A percentile compares a stretch with the other conserved stretches of the same genome.
phyloP scores from a whole-genome alignment of 2,113 vertebrate species.

The Eulemur rufifrons region DNA sequence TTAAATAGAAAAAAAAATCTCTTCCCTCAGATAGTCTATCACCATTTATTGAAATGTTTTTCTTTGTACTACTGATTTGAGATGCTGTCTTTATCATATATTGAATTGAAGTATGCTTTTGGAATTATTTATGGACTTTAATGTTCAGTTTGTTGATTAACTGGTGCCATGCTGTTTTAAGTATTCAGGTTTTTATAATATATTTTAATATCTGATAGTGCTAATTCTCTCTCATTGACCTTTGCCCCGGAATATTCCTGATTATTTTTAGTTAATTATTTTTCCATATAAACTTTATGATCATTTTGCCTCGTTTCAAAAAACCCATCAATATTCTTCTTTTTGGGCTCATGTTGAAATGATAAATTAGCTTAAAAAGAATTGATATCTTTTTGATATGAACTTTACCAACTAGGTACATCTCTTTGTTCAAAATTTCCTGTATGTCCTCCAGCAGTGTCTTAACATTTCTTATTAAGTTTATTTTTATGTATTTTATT shows the following conservation, averaged over 20 bases:
- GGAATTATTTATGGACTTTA: slow-evolving; percentile 13
- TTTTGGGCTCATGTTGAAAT: not conserved
- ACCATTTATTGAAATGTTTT: slow-evolving; percentile 3
- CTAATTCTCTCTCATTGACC: not conserved
- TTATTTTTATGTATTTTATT: not conserved
- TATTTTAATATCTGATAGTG: not conserved
- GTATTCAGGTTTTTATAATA: not conserved
- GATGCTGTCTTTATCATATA: not conserved
- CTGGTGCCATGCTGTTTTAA: not conserved
- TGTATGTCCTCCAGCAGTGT: not conserved
- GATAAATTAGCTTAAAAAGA: slow-evolving; percentile 26
- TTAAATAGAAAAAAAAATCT: not conserved
- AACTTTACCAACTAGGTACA: not conserved
- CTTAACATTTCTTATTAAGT: slow-evolving; percentile 19
- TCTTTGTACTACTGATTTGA: not conserved
- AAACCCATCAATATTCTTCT: slow-evolving; percentile 9
- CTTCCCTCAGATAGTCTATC: not conserved
- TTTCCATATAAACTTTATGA: not conserved
- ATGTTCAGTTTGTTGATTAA: not conserved
- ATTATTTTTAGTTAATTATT: slow-evolving; percentile 19
- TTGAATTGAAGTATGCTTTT: not conserved
- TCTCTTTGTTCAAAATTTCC: slow-evolving; percentile 18
- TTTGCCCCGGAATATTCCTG: not conserved
- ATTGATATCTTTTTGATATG: not conserved
- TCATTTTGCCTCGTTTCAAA: not conserved